phyloP scores from a whole-genome alignment of 2,797 vertebrate genomes.

The Sebastes minor region DNA sequence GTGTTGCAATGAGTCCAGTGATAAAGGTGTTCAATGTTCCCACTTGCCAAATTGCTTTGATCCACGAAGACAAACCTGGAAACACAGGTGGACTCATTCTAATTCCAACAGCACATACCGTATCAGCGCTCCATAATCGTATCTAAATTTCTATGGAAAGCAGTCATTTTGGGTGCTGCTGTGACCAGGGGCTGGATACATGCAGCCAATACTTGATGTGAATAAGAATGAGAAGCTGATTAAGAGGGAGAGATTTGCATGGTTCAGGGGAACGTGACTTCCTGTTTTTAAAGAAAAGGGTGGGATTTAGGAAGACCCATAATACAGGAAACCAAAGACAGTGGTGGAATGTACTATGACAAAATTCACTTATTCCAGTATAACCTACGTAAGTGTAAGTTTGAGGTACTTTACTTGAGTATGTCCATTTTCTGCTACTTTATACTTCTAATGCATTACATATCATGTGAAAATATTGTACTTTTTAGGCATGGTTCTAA shows the following conservation, averaged over 20 bases:
- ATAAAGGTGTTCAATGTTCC: slow-evolving; percentile 21
- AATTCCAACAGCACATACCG: slow-evolving; percentile 9
- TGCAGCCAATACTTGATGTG: neutral
- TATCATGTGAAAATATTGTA: neutral
- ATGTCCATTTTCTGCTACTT: neutral
- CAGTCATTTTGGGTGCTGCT: slow-evolving; percentile 16
- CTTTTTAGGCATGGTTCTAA: neutral
- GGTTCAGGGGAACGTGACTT: neutral
- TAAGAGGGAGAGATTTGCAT: neutral
- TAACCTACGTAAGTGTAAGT: neutral
- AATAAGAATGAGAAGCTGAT: slow-evolving; percentile 39
- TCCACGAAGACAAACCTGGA: slow-evolving; percentile 10
- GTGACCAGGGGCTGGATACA: slow-evolving; percentile 25
- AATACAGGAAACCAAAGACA: neutral
- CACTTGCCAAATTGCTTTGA: slow-evolving; percentile 18
- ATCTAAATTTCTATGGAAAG: slow-evolving; percentile 29
- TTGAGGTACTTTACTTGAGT: neutral
- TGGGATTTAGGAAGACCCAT: neutral
- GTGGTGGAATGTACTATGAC: neutral
- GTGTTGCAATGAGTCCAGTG: slow-evolving; percentile 24
- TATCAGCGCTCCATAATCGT: slow-evolving; percentile 2
- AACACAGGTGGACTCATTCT: slow-evolving; percentile 19
- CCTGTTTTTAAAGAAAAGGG: neutral
- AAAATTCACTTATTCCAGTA: neutral
- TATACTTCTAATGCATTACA: too few species aligned